Base-by-base conservation (phyloP, 2,797 vertebrate genomes). In the Sebastes diaconus region DNA sequence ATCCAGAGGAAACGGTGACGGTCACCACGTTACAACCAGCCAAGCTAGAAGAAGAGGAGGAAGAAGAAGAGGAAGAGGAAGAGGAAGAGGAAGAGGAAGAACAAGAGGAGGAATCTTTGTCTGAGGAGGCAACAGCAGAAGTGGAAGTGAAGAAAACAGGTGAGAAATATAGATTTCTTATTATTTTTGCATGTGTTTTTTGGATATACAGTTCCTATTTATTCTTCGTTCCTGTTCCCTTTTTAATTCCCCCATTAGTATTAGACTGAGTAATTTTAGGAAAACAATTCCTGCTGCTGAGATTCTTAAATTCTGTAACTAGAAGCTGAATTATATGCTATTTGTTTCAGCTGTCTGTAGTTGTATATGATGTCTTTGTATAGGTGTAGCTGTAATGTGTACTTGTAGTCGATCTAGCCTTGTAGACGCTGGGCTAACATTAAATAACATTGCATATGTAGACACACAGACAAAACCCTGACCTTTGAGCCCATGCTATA, bases 21-120 rank as follows among this genome's bases (percentile, higher is more conserved):
- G 90, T 94, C 61, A 94, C 92, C 4, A 93, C 89, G 1, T 94
- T 98, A 78, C 94, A 97, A 81, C 95, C 97, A 5, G 97, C 97
- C 65, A 96, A 96, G 68, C 94, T 98, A 83, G 94, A 97, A 70
- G 91, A 94, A 3, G 88, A 92, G 0, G 81, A 90, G 0, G 79
- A 92, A 0, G 81, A 89, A 0, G 79, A 88, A 0, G 87, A 90
- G 0, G 88, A 79, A 1, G 77, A 36, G 34, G 81, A 89, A 0
- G 79, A 88, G 0, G 77, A 86, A 1, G 82, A 68, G 14, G 80
- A 73, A 0, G 89, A 65, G 5, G 60, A 61, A 0, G 86, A 66
- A 0, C 74, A 84, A 0, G 79, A 86, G 0, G 88, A 88, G 25
- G 87, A 92, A 14, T 55, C 87, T n/a, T 13, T 85, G 60, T 9